Conservation (phyloP, 92 coral and sea anemone genomes). For the Zoanthus sociatus region DNA sequence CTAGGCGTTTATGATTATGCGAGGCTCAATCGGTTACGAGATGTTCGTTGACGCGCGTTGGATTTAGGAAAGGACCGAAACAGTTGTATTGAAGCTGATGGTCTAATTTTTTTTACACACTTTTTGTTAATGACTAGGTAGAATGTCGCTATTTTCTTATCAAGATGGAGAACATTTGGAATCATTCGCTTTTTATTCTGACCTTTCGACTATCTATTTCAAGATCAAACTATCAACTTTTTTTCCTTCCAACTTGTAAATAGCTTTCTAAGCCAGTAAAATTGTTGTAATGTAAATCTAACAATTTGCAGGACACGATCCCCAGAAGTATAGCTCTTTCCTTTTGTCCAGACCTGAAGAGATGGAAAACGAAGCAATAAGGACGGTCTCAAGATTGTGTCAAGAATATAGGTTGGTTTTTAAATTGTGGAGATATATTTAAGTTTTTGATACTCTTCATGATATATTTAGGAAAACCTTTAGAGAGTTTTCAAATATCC, state of each 20-base stretch:
- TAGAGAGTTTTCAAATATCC: neutral
- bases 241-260: neutral
- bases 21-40: too few relatives aligned
- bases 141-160: too few relatives aligned
- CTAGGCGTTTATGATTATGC: too few relatives aligned
- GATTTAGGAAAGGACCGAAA: too few relatives aligned
- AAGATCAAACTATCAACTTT: too few relatives aligned
- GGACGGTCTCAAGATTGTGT: conserved; percentile 71
- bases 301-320: conserved; percentile 48
- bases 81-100: too few relatives aligned
- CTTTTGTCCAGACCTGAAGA: conserved; percentile 71
- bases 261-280: neutral
- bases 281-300: neutral
- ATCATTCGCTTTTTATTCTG: too few relatives aligned
- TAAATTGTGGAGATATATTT: neutral
- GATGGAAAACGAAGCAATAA: conserved; percentile 84
- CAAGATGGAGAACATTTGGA: too few relatives aligned
- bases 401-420: conserved; percentile 59
- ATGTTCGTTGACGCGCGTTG: too few relatives aligned
- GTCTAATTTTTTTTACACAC: too few relatives aligned
- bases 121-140: too few relatives aligned
- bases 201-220: too few relatives aligned
- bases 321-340: conserved; percentile 71
- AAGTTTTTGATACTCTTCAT: neutral
- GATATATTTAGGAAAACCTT: neutral